A percentile compares a stretch with the other conserved stretches of the same genome.
Evolutionary conservation across 2,797 vertebrate species (phyloP).

Genomic region (Coreius guichenoti): DNA sequence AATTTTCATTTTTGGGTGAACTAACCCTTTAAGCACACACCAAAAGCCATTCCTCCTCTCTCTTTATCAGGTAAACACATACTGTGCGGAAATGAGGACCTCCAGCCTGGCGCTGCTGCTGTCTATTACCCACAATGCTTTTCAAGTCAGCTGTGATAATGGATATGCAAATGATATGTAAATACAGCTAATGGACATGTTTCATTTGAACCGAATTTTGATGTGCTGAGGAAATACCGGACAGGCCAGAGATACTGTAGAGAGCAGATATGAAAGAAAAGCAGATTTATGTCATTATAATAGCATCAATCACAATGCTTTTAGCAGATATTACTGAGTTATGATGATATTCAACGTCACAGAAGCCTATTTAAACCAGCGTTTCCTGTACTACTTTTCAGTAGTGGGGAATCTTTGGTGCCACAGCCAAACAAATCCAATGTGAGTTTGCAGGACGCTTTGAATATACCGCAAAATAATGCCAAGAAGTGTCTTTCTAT

Average conservation of each 20-base stretch:
- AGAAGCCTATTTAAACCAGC: not conserved
- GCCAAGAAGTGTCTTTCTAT: not conserved
- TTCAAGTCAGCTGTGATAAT: slow-evolving; percentile 53
- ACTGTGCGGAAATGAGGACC: slow-evolving; percentile 54
- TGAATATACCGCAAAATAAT: not conserved
- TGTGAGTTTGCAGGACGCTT: not conserved
- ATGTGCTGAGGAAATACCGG: slow-evolving; percentile 11
- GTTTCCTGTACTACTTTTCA: not conserved
- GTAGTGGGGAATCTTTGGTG: not conserved
- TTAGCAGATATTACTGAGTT: not conserved
- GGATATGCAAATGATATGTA: slow-evolving; percentile 63
- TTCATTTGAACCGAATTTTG: slow-evolving; percentile 28
- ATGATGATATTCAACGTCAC: not conserved
- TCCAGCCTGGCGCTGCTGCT: slow-evolving; percentile 31
- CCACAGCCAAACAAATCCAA: not conserved
- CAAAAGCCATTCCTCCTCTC: slow-evolving; percentile 9
- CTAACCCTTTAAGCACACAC: slow-evolving; percentile 27
- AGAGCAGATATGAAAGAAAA: not conserved
- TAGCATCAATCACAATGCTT: not conserved
- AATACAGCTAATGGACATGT: slow-evolving; percentile 55
- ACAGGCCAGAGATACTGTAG: not conserved
- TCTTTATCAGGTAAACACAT: slow-evolving; percentile 51
- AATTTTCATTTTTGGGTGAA: too few relatives aligned
- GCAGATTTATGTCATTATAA: not conserved
- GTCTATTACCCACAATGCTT: slow-evolving; percentile 51